These are phyloP conservation scores for Cancer borealis DNA, from an alignment of 2,888 invertebrate genomes.

Conservation along the genomic window DNA sequence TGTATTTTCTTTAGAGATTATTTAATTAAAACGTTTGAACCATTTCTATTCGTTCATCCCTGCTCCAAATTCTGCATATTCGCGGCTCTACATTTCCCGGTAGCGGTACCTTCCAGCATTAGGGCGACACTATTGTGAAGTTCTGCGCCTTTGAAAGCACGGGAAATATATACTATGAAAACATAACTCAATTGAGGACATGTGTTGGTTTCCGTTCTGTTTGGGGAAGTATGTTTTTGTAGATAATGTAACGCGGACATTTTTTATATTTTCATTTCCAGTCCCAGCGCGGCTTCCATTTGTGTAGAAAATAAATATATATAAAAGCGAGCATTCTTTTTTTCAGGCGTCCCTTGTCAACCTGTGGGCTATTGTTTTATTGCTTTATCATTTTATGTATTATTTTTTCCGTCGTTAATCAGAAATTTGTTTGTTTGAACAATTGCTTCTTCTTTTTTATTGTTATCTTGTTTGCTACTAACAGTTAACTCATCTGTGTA, in stretches of 20 bases:
- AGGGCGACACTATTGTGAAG: no score
- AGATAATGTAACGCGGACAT: neutral
- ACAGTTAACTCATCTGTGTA: no score
- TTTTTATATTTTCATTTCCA: neutral
- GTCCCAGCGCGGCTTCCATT: neutral
- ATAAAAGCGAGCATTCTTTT: neutral
- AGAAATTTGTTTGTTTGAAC: neutral
- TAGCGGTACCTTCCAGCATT: no score
- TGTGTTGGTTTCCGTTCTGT: neutral
- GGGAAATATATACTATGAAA: no score
- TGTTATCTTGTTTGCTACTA: no score
- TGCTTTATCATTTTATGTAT: neutral
- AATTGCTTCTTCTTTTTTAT: neutral
- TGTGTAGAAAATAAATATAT: neutral
- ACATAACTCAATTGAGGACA: no score
- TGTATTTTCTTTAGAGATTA: no score
- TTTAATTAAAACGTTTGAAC: no score
- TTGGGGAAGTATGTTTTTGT: neutral
- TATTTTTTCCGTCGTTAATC: neutral
- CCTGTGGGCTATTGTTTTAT: neutral
- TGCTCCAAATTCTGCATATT: no score
- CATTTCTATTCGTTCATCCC: no score
- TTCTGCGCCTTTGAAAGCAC: no score
- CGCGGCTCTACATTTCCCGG: no score
- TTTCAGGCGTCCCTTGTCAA: neutral